Base-by-base conservation (phyloP, 2,797 vertebrate genomes). In the Amblyraja radiata region DNA sequence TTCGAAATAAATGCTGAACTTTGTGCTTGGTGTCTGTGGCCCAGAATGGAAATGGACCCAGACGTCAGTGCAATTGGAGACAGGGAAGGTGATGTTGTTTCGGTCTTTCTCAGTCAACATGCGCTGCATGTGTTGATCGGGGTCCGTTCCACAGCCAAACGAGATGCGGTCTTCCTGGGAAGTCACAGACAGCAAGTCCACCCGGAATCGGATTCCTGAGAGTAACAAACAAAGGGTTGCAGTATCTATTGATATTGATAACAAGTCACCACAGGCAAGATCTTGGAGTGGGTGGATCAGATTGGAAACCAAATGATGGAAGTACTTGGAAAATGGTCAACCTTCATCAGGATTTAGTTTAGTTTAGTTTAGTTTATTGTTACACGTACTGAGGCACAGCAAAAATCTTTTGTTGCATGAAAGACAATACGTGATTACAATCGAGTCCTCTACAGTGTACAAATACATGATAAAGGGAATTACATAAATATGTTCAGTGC, bases 21-120 rank as follows among this genome's bases (percentile, higher is more conserved):
- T 86, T 8, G 83, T 86, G 83, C 18, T 86, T 4, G 83, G 83
- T 28, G 63, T 7, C 0, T 86, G 61, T 9, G 83, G 58, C 13
- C 61, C 83, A 86, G 83, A 65, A n/a, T 86, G 61, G 61, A 86
- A 86, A 32, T 86, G 83, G 58, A 86, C 83, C 83, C 83, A 86
- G 1, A n/a, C 14, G 58, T 18, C 58, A 1, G 83, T 86, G 61
- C 83, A 86, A 16, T 86, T 32, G 28, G 83, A 65, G 83, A 86
- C 25, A 14, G 16, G 28, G 63, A 86, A 86, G 28, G 1, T 86
- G 28, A 14, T 63, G 58, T 8, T n/a, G 28, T 18, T 32, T 28
- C 63, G 18, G 14, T 32, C 0, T 65, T 65, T 16, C 83, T 32
- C 13, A n/a, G 83, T 65, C 58, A 86, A 61, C 32, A 14, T 32